These are phyloP conservation scores for Riparia riparia DNA, from an alignment of 2,113 vertebrate species.

Conservation along the genomic window DNA sequence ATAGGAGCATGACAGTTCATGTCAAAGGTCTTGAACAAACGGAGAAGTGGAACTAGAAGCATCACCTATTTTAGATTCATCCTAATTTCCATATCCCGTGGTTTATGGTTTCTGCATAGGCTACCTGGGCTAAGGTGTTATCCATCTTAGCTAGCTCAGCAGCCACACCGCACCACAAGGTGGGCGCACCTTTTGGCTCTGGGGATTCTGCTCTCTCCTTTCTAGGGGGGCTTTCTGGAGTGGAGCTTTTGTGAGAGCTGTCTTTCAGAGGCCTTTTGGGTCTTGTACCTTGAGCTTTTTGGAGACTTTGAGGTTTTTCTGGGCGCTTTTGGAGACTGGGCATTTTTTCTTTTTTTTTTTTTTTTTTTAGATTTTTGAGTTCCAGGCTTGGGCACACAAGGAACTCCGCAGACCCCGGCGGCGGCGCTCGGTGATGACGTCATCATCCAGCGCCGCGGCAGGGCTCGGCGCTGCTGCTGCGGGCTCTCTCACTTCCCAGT, in stretches of 20 bases:
- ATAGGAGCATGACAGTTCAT: too few relatives aligned
- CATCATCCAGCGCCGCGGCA: too few relatives aligned
- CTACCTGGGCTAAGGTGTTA: background rate
- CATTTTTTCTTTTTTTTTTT: background rate
- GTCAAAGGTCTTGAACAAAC: background rate
- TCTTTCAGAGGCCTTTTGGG: too few relatives aligned
- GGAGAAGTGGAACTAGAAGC: background rate
- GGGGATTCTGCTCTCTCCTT: background rate
- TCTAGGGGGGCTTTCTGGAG: background rate
- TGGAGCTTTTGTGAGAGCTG: too few relatives aligned
- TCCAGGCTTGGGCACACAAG: fast-evolving
- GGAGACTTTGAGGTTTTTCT: background rate
- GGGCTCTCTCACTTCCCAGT: background rate
- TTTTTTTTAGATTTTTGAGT: too few relatives aligned
- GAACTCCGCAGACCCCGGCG: fast-evolving
- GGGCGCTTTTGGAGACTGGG: fast-evolving
- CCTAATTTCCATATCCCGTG: background rate
- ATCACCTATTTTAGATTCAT: background rate
- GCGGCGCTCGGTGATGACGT: too few relatives aligned
- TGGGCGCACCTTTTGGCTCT: fast-evolving
- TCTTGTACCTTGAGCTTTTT: too few relatives aligned
- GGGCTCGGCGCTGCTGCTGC: background rate
- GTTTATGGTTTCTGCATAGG: background rate
- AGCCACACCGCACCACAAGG: background rate
- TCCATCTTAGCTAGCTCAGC: background rate